Evolutionary conservation across 1,140 invertebrate species (phyloP).

Genomic region (Cepaea nemoralis): DNA sequence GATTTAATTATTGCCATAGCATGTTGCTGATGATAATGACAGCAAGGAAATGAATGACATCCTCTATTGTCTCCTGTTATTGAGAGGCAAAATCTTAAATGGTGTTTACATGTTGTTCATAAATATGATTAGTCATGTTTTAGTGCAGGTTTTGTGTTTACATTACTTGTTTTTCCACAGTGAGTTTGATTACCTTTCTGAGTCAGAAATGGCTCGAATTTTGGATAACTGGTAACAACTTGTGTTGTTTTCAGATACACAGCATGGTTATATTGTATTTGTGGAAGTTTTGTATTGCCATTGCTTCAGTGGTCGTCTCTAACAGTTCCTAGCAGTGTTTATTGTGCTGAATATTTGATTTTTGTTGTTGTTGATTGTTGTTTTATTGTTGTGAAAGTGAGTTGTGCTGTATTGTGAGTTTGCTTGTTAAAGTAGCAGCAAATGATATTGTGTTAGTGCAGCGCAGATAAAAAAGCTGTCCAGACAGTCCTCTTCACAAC

Average conservation of each 20-base stretch:
- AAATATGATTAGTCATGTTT: too few species aligned
- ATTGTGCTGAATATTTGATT: background rate
- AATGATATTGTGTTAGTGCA: too few species aligned
- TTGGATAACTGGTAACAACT: slow-evolving; percentile 48
- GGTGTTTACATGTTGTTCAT: too few species aligned
- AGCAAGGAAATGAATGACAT: too few species aligned
- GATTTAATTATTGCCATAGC: too few species aligned
- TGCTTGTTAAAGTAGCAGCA: background rate
- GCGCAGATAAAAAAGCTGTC: too few species aligned
- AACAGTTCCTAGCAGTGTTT: background rate
- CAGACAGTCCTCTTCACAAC: too few species aligned
- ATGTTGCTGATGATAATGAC: too few species aligned
- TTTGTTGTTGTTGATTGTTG: background rate
- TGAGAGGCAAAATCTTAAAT: too few species aligned
- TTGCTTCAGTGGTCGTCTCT: background rate
- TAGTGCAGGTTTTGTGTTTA: background rate
- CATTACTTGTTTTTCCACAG: slow-evolving; percentile 31
- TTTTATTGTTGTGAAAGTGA: background rate
- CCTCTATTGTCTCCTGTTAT: too few species aligned
- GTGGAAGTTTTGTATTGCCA: background rate
- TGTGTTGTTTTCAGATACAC: background rate
- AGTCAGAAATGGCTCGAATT: slow-evolving; percentile 48
- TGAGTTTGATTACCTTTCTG: slow-evolving; percentile 45
- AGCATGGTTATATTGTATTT: background rate
- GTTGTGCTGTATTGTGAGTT: background rate